Evolutionary conservation across 2,113 vertebrate genomes (phyloP).

Genomic region (Agapornis roseicollis): DNA sequence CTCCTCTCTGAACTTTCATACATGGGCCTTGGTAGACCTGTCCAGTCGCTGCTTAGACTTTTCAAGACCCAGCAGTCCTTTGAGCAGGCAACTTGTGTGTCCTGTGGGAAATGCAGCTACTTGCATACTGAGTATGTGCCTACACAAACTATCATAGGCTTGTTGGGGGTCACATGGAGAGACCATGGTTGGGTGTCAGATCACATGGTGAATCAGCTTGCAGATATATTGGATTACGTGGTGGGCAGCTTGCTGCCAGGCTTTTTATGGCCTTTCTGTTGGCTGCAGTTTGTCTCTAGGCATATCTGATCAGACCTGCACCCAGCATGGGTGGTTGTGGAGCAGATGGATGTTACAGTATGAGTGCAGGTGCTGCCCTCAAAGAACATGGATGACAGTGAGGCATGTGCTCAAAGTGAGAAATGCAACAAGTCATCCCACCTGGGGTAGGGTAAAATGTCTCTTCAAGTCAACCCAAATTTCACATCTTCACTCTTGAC

Average conservation of each 20-base stretch:
- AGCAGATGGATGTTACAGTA: neutral
- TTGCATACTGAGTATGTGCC: neutral
- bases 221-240: neutral
- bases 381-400: neutral
- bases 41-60: neutral
- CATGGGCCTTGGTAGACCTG: neutral
- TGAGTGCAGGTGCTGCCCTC: fast-evolving
- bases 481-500: neutral
- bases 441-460: neutral
- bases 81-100: neutral
- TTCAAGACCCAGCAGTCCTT: neutral
- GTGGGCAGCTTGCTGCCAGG: neutral
- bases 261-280: neutral
- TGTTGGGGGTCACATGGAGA: neutral
- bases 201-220: neutral
- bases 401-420: neutral
- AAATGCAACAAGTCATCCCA: neutral
- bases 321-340: neutral
- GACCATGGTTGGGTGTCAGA: neutral
- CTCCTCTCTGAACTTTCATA: neutral
- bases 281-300: neutral
- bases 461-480: neutral
- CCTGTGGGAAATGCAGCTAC: neutral
- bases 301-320: neutral
- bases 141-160: neutral